phyloP scores from a whole-genome alignment of 1,140 invertebrate genomes.

The Leguminivora glycinivorella region DNA sequence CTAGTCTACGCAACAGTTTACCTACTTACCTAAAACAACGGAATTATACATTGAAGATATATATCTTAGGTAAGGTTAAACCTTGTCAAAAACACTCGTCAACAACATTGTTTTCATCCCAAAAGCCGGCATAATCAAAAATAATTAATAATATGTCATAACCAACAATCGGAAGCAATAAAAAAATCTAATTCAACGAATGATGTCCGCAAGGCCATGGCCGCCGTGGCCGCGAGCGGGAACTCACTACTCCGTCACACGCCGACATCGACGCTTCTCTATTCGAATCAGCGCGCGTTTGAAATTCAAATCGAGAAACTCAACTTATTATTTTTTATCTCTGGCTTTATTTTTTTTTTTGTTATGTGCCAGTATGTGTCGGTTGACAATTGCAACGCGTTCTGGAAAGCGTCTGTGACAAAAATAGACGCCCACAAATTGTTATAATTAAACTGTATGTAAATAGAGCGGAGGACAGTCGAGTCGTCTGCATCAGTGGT shows the following conservation, averaged over 20 bases:
- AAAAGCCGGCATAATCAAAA: constrained; percentile 13
- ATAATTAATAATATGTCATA: constrained; percentile 24
- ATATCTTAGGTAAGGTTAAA: no score
- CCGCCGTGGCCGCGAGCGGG: constrained; percentile 43
- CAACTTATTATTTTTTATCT: constrained; percentile 26
- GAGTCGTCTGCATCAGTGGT: constrained; percentile 17
- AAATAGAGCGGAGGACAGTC: constrained; percentile 41
- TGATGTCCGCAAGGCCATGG: constrained; percentile 48
- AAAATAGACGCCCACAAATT: constrained; percentile 41
- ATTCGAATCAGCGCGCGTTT: constrained; percentile 21
- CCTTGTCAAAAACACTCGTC: no score
- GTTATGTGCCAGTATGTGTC: background rate
- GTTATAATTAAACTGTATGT: constrained; percentile 46
- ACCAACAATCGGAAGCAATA: constrained; percentile 38
- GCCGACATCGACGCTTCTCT: constrained; percentile 34
- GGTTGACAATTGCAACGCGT: background rate
- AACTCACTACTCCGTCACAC: constrained; percentile 43
- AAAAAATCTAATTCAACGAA: constrained; percentile 43
- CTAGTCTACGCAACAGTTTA: no score
- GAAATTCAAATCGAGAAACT: constrained; percentile 32
- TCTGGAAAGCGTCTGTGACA: constrained; percentile 30
- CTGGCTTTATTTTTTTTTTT: background rate
- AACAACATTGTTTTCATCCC: no score
- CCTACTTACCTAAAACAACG: no score
- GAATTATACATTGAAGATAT: no score